These are phyloP conservation scores for Rhinoderma darwinii DNA, from an alignment of 2,113 vertebrate genomes.

Conservation along the genomic window DNA sequence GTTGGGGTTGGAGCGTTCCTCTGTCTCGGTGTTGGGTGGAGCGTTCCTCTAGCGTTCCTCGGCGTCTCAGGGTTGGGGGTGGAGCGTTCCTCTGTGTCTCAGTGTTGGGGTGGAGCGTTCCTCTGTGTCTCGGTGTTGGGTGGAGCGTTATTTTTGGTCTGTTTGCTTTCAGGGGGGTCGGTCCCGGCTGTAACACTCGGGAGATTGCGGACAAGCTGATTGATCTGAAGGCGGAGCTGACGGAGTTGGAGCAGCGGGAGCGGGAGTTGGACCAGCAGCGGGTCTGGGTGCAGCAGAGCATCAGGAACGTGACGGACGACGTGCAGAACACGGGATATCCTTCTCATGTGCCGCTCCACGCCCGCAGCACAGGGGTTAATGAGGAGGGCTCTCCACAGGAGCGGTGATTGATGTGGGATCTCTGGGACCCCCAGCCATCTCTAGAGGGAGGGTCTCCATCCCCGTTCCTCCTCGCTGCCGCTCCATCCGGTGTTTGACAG, in stretches of 20 bases:
- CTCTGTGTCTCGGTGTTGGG: background rate
- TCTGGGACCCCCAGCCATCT: too few relatives aligned
- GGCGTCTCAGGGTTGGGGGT: background rate
- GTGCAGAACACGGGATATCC: conserved; percentile 98
- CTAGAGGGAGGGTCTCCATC: too few relatives aligned
- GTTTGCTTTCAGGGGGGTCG: conserved; percentile 83
- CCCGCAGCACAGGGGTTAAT: too few relatives aligned
- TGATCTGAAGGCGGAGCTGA: conserved; percentile 94
- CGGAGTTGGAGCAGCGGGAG: conserved; percentile 89
- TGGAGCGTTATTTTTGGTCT: background rate
- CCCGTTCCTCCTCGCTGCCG: too few relatives aligned
- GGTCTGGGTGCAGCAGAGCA: conserved; percentile 98
- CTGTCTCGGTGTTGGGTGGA: background rate
- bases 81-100: too few relatives aligned
- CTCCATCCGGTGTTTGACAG: too few relatives aligned
- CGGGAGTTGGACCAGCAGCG: conserved; percentile 96
- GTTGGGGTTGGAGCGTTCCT: too few relatives aligned
- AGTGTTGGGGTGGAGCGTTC: too few relatives aligned
- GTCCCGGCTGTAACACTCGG: conserved; percentile 96
- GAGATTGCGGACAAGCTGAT: conserved; percentile 98
- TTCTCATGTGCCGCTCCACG: too few relatives aligned
- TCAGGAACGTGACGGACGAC: conserved; percentile 96
- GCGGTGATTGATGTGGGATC: too few relatives aligned
- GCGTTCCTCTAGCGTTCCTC: background rate
- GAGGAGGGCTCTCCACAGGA: too few relatives aligned